Base-by-base conservation (phyloP, 30 jellyfish, hydroid and myxozoan species). In the Sanderia malayensis region DNA sequence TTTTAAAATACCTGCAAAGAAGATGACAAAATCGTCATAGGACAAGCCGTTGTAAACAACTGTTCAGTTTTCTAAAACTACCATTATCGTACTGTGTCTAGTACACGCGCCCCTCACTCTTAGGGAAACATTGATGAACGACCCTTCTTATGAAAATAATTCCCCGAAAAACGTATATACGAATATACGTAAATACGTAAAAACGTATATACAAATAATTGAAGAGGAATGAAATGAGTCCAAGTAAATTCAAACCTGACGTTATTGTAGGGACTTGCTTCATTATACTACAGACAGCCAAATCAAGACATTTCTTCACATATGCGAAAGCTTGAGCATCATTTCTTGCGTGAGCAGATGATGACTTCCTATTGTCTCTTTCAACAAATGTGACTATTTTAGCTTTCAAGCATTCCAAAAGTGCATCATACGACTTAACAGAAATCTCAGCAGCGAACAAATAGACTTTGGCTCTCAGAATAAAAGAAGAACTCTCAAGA, bases 401-500 rank as follows among this genome's bases (percentile, higher is more conserved):
- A 10, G 89, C 85, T 19, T 83, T 89, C 45, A 85, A 79, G 46
- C 95, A 69, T 23, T 46, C 79, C 28, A 90, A 83, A 65, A 90
- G 55, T 0, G 79, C 90, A 44, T 45, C 63, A 20, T 31, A 89
- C 22, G 95, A 77, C 26, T 84, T 84, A 15, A 47, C 74, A 30
- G 60, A 26, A 27, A 82, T 67, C 46, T 90, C 95, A 61, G 93
- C 83, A 32, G 83, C 80, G 20, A 90, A 79, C 31, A 90, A 92
- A 67, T 90, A 90, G 0, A 83, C 81, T 73, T 90, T 90, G 45
- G 94, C 97, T 31, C 89, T 75, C 2, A 89, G 76, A 8, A 79
- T 84, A 25, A 65, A 37, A 17, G 95, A 75, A 4, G 95, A 80
- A 32, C 71, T 64, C 57, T 90, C 97, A 17, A 90, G 67, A n/a